Base-by-base conservation (phyloP, 2,888 invertebrate genomes). In the Lithophane semibrunnea region DNA sequence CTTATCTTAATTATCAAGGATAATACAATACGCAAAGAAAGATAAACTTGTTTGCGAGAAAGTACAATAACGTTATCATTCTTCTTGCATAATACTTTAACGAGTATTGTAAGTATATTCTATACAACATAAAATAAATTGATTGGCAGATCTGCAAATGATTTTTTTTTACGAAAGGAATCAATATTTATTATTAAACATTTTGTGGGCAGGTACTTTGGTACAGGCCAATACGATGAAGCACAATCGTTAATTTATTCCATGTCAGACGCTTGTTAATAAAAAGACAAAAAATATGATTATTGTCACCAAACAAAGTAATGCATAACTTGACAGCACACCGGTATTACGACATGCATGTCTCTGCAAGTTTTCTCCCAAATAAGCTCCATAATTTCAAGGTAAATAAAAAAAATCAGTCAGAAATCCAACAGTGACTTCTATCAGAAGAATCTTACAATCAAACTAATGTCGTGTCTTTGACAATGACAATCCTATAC, bases 401-500 rank as follows among this genome's bases (percentile, higher is more conserved):
- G 42, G 4, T 42, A 24, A 47, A 47, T 16, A 21, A 64, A 58
- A 44, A 18, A 8, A 54, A 29, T 29, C 18, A 54, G 0, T 18
- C 60, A 13, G 16, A n/a, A 61, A 63, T 37, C 4, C 42, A 52
- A 73, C 10, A 12, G 24, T 42, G 1, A 58, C 12, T n/a, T 37
- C 37, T 47, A 61, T 69, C 65, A 63, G 75, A 65, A 64, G 58
- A 58, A 16, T 42, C 21, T 61, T 49, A 77, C 70, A 82, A 80
- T 70, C 72, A 76, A 83, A 72, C n/a, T 29, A 58, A 61, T 77
- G 67, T 60, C 69, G 72, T 89, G 91, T 76, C 92, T 91, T 92
- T 93, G 93, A 92, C 93, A 93, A 87, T 93, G 93, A 90, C 90
- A 90, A 87, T 91, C 86, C 88, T 89, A 85, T 72, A 88, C 92